Percentiles rank a stretch among this genome's conserved stretches.
These are phyloP conservation scores for Hybognathus amarus DNA, from an alignment of 2,797 vertebrate species.

Conservation along the genomic window DNA sequence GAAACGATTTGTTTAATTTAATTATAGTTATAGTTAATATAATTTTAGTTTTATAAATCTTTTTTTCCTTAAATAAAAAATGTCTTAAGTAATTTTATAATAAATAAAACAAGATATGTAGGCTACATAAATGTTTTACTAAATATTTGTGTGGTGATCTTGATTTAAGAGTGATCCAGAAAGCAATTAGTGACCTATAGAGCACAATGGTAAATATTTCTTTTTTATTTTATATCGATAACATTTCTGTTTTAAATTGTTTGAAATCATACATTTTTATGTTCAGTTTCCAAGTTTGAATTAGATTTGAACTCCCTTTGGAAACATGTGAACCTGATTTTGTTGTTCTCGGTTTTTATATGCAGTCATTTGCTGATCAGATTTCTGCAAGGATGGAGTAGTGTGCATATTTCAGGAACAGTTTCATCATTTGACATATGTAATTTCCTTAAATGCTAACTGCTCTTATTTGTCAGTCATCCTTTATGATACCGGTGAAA, in stretches of 20 bases:
- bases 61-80: too few relatives aligned
- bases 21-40: background rate
- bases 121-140: background rate
- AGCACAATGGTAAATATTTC: too few relatives aligned
- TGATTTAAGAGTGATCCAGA: background rate
- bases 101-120: background rate
- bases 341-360: background rate
- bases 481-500: constrained; percentile 56
- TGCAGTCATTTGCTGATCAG: background rate
- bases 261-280: background rate
- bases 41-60: background rate
- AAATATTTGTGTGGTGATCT: background rate
- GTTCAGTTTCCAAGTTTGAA: background rate
- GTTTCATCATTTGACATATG: background rate
- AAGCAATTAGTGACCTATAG: too few relatives aligned
- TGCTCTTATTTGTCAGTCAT: constrained; percentile 71
- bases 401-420: background rate
- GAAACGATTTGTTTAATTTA: background rate
- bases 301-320: background rate
- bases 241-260: background rate
- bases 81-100: background rate
- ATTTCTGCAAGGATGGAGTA: background rate
- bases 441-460: constrained; percentile 56
- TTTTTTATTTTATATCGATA: background rate
- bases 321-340: background rate